Evolutionary conservation across 2,888 invertebrate genomes (phyloP), one percentile per base, ranked within the genome.

Genomic region (Gryllus longicercus): DNA sequence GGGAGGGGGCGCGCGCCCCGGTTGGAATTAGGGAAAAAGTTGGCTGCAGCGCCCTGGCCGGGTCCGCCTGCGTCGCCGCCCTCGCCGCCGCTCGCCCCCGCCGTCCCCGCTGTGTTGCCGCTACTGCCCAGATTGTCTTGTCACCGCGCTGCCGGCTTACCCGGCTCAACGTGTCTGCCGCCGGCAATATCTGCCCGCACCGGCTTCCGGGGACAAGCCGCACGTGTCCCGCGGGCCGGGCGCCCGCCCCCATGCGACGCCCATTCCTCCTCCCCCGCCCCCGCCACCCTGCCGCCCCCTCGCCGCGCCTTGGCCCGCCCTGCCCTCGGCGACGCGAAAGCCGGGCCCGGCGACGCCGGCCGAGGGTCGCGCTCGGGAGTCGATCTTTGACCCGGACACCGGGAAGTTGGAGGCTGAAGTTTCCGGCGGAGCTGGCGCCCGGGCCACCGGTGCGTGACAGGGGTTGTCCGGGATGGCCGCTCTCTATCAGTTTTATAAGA

Each of bases 101-200:
- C 63, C 63, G n/a, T 63, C 63, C 63, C 63, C 63, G 63, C 63
- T 18, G 11, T n/a, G 38, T 38, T 38, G n/a, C 63, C 63, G 63
- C 63, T n/a, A 63, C n/a, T n/a, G 63, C 63, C 63, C 63, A 63
- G 63, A 63, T 63, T 63, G 63, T 63, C 63, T 63, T 63, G 63
- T 63, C 63, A 63, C 63, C 63, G 63, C 63, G 63, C 16, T 63
- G 63, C n/a, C 14, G 63, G 63, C 63, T 63, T 63, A 63, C 63
- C 63, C 16, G 63, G 63, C 63, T 63, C 63, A 63, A 63, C 63
- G 63, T 63, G 63, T 63, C 63, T n/a, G 63, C 63, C 63, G 63
- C 14, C 38, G 63, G 63, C 63, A 63, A 63, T 63, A 63, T 63
- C 63, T 63, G 63, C 16, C 16, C 63, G 63, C 63, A 18, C 16